These are phyloP conservation scores for Pseudocheirus occidentalis DNA, from an alignment of 2,797 vertebrate genomes.

Conservation along the genomic window DNA sequence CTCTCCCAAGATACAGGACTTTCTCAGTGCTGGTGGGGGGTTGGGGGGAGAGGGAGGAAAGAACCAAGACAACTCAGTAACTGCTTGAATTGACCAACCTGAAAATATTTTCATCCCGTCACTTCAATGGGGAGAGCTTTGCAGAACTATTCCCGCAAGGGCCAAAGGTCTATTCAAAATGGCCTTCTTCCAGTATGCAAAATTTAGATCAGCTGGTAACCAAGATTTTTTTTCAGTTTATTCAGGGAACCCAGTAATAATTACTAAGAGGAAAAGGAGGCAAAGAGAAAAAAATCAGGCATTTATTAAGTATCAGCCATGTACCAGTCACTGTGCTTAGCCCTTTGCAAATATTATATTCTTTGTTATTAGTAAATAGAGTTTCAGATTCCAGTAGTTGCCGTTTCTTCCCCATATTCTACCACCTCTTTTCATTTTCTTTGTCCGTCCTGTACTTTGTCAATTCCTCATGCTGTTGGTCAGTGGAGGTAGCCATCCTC, in stretches of 20 bases:
- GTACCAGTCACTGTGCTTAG: background rate
- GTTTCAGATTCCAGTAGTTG: background rate
- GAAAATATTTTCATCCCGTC: background rate
- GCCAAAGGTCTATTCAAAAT: background rate
- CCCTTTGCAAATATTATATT: background rate
- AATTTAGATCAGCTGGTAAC: background rate
- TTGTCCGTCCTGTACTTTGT: background rate
- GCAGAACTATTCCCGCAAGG: background rate
- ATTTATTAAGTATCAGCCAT: background rate
- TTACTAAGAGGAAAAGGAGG: background rate
- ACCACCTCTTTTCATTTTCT: background rate
- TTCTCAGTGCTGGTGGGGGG: background rate
- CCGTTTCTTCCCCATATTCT: background rate
- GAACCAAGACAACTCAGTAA: background rate
- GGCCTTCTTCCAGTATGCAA: background rate
- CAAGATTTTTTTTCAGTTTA: background rate
- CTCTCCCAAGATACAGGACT: background rate
- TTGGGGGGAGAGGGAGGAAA: background rate
- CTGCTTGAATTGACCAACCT: background rate
- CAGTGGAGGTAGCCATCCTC: constrained; percentile 32
- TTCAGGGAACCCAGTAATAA: background rate
- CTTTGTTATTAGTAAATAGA: background rate
- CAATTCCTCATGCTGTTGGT: background rate
- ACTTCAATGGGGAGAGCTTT: background rate
- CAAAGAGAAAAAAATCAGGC: background rate